Evolutionary conservation across 2,888 invertebrate genomes (phyloP).

Genomic region (Platycheirus rosarum): DNA sequence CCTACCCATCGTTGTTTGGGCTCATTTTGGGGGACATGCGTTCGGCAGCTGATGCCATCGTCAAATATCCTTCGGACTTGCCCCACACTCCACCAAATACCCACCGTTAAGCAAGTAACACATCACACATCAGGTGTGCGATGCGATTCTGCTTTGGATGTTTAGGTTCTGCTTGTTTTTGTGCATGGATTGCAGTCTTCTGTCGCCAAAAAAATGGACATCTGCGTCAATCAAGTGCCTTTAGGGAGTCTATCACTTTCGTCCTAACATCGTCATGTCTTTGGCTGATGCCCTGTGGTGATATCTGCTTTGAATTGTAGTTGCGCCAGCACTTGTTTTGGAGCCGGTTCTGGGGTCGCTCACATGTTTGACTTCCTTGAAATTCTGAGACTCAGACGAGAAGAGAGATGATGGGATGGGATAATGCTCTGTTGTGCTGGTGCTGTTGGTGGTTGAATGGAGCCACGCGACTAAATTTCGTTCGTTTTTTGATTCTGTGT

Average conservation of each 20-base stretch:
- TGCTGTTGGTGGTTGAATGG: neutral
- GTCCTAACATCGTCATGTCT: constrained; percentile 53
- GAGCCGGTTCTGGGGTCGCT: constrained; percentile 62
- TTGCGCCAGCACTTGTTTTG: constrained; percentile 20
- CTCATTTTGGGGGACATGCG: constrained; percentile 64
- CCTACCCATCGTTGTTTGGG: constrained; percentile 33
- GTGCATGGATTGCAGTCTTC: constrained; percentile 10
- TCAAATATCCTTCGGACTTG: constrained; percentile 24
- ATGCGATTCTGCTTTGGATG: constrained; percentile 49
- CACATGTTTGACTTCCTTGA: constrained; percentile 66
- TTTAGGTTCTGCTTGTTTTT: constrained; percentile 6
- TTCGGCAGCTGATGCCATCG: constrained; percentile 66
- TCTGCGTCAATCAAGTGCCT: constrained; percentile 72
- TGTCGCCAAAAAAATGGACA: constrained; percentile 52
- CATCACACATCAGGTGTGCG: constrained; percentile 72
- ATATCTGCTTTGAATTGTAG: constrained; percentile 23
- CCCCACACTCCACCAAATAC: constrained; percentile 18
- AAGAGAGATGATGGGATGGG: neutral
- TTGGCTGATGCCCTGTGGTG: constrained; percentile 23
- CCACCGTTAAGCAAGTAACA: constrained; percentile 36
- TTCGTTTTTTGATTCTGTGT: constrained; percentile 2
- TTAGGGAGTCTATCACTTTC: constrained; percentile 72
- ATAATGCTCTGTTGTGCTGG: neutral
- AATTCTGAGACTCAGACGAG: constrained; percentile 1
- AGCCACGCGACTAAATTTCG: constrained; percentile 66